Percentiles rank a stretch among this genome's conserved stretches.
These are phyloP conservation scores for Dascyllus trimaculatus DNA, from an alignment of 2,113 vertebrate genomes.

Conservation along the genomic window DNA sequence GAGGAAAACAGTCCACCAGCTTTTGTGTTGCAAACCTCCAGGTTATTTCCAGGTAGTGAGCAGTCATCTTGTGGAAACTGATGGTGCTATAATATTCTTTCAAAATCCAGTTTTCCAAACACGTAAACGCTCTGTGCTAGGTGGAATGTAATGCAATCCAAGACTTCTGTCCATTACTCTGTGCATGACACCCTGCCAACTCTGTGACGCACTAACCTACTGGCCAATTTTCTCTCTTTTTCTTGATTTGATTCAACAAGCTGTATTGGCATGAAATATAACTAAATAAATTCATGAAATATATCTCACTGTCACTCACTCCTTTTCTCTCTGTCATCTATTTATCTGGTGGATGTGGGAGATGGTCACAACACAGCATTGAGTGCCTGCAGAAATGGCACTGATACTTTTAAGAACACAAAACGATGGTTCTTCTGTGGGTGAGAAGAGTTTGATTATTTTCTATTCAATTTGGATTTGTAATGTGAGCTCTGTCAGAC, in stretches of 20 bases:
- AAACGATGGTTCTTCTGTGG: neutral
- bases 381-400: slow-evolving; percentile 26
- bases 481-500: slow-evolving; percentile 12
- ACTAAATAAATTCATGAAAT: slow-evolving; percentile 35
- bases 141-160: slow-evolving; percentile 33
- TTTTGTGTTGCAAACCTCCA: slow-evolving; percentile 4
- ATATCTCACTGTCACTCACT: neutral
- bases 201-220: slow-evolving; percentile 25
- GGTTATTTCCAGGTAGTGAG: slow-evolving; percentile 16
- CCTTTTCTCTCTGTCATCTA: neutral
- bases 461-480: slow-evolving; percentile 4
- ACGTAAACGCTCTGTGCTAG: slow-evolving; percentile 23
- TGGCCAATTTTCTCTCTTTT: slow-evolving; percentile 1
- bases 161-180: slow-evolving; percentile 48
- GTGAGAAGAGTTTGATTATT: slow-evolving; percentile 31
- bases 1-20: neutral
- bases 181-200: slow-evolving; percentile 28
- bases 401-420: slow-evolving; percentile 14
- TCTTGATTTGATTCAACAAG: slow-evolving; percentile 42
- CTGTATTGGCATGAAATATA: slow-evolving; percentile 37
- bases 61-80: slow-evolving; percentile 3
- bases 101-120: slow-evolving; percentile 42
- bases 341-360: slow-evolving; percentile 15
- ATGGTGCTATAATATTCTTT: slow-evolving; percentile 9
- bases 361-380: slow-evolving; percentile 7